Evolutionary conservation across 2,113 vertebrate species (phyloP), one percentile per base, ranked within the genome.

Genomic region (Albula goreensis): DNA sequence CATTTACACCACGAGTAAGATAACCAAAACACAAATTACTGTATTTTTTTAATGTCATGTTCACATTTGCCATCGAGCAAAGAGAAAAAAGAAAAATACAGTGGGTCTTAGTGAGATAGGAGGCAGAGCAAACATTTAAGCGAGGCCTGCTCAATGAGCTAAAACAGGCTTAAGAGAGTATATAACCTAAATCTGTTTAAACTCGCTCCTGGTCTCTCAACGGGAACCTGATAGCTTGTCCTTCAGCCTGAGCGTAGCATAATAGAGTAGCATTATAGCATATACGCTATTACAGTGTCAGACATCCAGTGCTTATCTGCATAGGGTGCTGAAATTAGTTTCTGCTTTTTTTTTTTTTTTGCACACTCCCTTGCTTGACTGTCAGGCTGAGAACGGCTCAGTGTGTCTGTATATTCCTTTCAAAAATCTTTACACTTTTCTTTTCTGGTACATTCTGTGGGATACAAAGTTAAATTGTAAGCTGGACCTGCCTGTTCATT

Each of bases 141-240:
- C 52, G 48, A 57, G 51, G 11, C 25, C 25, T 60, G 80, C 25
- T 82, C 53, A 82, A 17, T 60, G 52, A 82, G 81, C 51, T 82
- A 57, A 56, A 82, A 51, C 81, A 41, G 81, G 53, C 52, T 82
- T 82, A 82, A 60, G 51, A 57, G 52, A 25, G 22, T 57, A 15
- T 57, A 60, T 82, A 82, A 57, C 81, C 80, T 52, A 53, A 81
- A 81, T 50, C 80, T 81, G 50, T 81, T 52, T 81, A 53, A 81
- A 81, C 80, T 81, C 50, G 10, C 80, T 81, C 78, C 25, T 19
- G 50, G 49, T 81, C 50, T 81, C 80, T 81, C 80, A 50, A 81
- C 15, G 19, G 80, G 80, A 50, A 52, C 48, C 50, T 5, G 51
- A 81, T 51, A 81, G 50, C 80, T 25, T 50, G 80, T 81, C 50